Evolutionary conservation across 2,888 invertebrate genomes (phyloP).

Genomic region (Anticlea derivata): DNA sequence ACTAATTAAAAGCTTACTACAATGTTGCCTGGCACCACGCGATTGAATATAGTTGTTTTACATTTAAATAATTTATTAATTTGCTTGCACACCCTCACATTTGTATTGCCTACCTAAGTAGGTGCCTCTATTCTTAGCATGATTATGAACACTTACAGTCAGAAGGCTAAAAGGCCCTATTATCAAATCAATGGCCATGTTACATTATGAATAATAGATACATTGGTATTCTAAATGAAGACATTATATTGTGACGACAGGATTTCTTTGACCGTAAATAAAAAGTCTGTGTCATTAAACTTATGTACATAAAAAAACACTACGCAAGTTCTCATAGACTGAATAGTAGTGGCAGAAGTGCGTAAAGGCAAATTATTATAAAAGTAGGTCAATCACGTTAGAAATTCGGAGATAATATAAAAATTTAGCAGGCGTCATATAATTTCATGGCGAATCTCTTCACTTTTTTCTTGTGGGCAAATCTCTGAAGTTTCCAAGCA

Average conservation of each 20-base stretch:
- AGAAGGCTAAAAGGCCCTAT: not conserved
- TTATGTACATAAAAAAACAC: not conserved
- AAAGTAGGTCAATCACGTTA: slow-evolving; percentile 28
- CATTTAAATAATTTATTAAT: slow-evolving; percentile 1
- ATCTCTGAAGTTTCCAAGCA: slow-evolving; percentile 75
- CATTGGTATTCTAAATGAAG: slow-evolving; percentile 23
- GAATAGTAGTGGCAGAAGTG: not conserved
- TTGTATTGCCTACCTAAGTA: not conserved
- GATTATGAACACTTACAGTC: not conserved
- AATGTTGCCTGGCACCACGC: slow-evolving; percentile 57
- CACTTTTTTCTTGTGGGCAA: slow-evolving; percentile 61
- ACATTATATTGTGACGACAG: slow-evolving; percentile 6
- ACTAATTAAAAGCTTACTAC: slow-evolving; percentile 68
- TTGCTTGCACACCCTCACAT: not conserved
- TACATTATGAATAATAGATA: slow-evolving; percentile 33
- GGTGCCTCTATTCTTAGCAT: not conserved
- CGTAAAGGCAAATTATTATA: not conserved
- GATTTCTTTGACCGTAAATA: slow-evolving; percentile 17
- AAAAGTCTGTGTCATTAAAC: slow-evolving; percentile 5
- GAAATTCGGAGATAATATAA: slow-evolving; percentile 50
- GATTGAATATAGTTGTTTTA: slow-evolving; percentile 39
- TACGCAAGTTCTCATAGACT: not conserved
- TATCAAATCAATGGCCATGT: not conserved
- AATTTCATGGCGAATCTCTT: slow-evolving; percentile 58
- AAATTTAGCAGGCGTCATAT: slow-evolving; percentile 57